Percentiles rank a stretch among this genome's conserved stretches.
phyloP scores from a whole-genome alignment of 2,113 vertebrate species.

The Nerophis lumbriciformis region DNA sequence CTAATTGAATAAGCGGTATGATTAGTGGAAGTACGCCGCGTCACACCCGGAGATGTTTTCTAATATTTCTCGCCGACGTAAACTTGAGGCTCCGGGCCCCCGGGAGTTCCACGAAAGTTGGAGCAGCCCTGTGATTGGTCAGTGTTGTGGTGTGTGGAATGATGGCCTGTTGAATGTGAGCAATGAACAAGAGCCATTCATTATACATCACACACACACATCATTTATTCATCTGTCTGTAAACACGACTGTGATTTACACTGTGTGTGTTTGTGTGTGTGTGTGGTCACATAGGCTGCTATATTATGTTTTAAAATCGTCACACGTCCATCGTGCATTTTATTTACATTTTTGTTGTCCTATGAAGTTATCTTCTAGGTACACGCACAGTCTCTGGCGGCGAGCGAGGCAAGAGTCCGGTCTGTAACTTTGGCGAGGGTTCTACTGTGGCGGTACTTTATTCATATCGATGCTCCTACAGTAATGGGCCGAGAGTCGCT shows the following conservation, averaged over 20 bases:
- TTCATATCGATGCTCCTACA: constrained; percentile 47
- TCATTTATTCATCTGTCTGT: constrained; percentile 15
- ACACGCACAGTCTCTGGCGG: too few relatives aligned
- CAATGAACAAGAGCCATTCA: constrained; percentile 12
- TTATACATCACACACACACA: constrained; percentile 10
- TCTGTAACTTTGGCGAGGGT: constrained; percentile 32
- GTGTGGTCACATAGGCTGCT: background rate
- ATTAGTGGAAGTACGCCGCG: too few relatives aligned
- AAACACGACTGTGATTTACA: constrained; percentile 6
- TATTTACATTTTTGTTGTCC: too few relatives aligned
- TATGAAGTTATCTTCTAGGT: too few relatives aligned
- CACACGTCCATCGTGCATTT: too few relatives aligned
- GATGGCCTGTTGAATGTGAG: constrained; percentile 1
- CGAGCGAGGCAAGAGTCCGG: constrained; percentile 1
- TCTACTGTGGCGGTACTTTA: constrained; percentile 15
- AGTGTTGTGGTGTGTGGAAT: background rate
- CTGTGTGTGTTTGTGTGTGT: background rate
- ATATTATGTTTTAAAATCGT: background rate
- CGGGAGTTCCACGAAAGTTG: too few relatives aligned
- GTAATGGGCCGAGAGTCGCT: constrained; percentile 69
- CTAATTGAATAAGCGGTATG: background rate
- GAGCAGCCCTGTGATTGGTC: background rate
- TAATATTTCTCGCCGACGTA: too few relatives aligned
- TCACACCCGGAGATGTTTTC: too few relatives aligned
- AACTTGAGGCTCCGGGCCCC: too few relatives aligned